Evolutionary conservation across 2,797 vertebrate genomes (phyloP), one percentile per base, ranked within the genome.

Genomic region (Cottoperca gobio): DNA sequence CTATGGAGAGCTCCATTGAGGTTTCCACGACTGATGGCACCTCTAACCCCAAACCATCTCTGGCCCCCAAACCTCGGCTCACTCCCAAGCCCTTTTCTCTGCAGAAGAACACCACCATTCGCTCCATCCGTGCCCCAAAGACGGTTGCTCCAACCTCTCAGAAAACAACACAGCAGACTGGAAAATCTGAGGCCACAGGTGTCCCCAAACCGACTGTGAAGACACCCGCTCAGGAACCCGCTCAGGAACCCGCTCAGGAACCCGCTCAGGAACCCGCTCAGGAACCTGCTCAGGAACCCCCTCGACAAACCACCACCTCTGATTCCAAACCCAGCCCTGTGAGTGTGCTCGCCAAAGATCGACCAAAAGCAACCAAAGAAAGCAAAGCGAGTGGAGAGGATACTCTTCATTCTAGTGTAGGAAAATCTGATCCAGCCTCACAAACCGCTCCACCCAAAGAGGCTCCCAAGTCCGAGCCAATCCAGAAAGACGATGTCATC

Each of bases 51-150:
- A 94, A 90, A 55, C 90, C 95, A 5, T 6, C 60, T 0, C 40
- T 91, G 16, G 76, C 75, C 2, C 82, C 94, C 1, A 95, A 95
- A 82, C 95, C 96, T 0, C 91, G 88, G 0, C 91, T 97, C 0
- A 70, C 95, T 65, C 96, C 97, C 4, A 97, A 95, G 43, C 97
- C 97, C 11, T 98, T 97, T 84, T 94, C 92, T 26, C 90, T 93
- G 42, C 96, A 96, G 55, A 95, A 89, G 39, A 87, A 88, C 13
- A 61, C 78, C 0, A 77, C 82, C 52, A 93, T 94, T 24, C 81
- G 92, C 0, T 88, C 95, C 2, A 69, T 92, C 26, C 12, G 83
- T 0, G 85, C 94, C 10, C 82, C 93, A 19, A 89, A 89, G 78
- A 68, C 87, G 0, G 0, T 7, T 12, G 0, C n/a, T 4, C 40